These are phyloP conservation scores for Mormyrus iriodes DNA, from an alignment of 2,113 vertebrate genomes.

Conservation along the genomic window DNA sequence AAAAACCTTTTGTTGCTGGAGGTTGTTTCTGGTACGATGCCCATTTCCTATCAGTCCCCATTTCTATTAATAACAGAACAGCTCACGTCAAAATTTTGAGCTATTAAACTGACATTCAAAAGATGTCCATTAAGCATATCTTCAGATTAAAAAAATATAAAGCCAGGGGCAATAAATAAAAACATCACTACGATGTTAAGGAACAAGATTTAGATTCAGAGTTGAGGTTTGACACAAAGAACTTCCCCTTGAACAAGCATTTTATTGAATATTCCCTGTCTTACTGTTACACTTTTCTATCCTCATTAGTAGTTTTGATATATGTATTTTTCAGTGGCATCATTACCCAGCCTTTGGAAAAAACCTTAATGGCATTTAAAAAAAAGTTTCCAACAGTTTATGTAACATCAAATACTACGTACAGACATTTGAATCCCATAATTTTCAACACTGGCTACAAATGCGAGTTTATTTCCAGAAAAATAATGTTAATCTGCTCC, in stretches of 20 bases:
- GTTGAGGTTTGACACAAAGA: not conserved
- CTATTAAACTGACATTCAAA: not conserved
- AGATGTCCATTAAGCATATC: not conserved
- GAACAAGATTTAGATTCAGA: not conserved
- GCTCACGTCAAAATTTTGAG: not conserved
- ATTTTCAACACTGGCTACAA: not conserved
- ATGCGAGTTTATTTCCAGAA: not conserved
- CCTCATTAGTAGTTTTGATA: constrained; percentile 6
- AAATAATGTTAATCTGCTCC: not conserved
- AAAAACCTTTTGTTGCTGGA: not conserved
- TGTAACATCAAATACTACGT: not conserved
- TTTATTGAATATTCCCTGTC: not conserved
- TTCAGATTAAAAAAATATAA: not conserved
- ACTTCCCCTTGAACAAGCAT: not conserved
- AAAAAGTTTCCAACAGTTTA: not conserved
- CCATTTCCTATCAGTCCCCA: not conserved
- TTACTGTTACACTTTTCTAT: not conserved
- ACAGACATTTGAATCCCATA: not conserved
- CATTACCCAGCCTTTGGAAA: not conserved
- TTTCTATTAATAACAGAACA: not conserved
- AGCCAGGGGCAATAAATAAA: not conserved
- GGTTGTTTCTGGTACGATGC: not conserved
- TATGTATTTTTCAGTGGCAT: not conserved
- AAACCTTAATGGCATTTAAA: not conserved
- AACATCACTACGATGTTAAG: not conserved